These are phyloP conservation scores for Riparia riparia DNA, from an alignment of 2,113 vertebrate species.

Conservation along the genomic window DNA sequence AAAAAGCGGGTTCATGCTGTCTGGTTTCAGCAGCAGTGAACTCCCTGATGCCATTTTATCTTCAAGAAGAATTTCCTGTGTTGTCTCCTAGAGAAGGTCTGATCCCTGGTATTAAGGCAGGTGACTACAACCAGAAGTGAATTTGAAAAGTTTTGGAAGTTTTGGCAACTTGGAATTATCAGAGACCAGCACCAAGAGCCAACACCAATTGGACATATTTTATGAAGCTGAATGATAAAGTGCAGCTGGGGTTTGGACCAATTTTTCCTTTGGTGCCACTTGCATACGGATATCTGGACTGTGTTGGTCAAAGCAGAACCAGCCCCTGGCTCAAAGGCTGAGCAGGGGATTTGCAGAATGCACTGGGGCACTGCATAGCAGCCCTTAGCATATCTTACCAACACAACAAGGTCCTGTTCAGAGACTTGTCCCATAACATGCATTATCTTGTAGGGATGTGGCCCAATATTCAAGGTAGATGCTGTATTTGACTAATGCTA, in stretches of 20 bases:
- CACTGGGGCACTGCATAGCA: not conserved
- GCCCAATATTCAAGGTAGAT: slow-evolving; percentile 2
- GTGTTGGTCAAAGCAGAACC: not conserved
- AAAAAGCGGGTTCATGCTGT: not conserved
- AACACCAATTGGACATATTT: not conserved
- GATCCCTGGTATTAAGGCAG: not conserved
- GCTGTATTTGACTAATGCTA: slow-evolving; percentile 46
- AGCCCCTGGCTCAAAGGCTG: not conserved
- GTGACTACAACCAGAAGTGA: not conserved
- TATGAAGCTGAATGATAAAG: not conserved
- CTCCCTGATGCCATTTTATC: not conserved
- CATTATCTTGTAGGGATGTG: not conserved
- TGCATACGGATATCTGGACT: not conserved
- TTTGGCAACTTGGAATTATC: not conserved
- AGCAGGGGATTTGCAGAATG: slow-evolving; percentile 13
- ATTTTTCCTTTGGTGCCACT: not conserved
- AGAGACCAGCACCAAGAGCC: not conserved
- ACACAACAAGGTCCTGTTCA: not conserved
- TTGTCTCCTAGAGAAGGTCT: not conserved
- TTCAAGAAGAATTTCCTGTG: not conserved
- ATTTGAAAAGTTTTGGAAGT: not conserved
- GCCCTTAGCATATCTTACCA: not conserved
- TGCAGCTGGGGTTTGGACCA: not conserved
- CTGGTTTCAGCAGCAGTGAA: not conserved
- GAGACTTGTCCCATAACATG: not conserved